Evolutionary conservation across 1,140 invertebrate species (phyloP), one percentile per base, ranked within the genome.

Genomic region (Drosophila albomicans): DNA sequence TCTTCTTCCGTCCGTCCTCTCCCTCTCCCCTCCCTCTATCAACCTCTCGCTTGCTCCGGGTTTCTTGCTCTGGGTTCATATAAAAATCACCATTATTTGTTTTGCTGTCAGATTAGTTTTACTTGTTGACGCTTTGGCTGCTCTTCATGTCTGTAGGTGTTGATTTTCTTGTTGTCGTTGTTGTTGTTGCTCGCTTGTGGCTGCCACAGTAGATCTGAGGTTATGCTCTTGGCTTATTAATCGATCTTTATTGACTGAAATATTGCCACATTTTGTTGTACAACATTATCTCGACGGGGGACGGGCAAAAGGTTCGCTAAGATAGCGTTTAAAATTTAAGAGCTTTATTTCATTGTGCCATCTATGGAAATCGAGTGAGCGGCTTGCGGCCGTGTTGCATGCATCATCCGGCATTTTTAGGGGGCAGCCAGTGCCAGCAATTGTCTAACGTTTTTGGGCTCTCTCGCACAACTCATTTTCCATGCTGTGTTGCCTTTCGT

Each of bases 61-160:
- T 15, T 25, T 25, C 20, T 25, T 25, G 6, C 38, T 61, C 41
- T 2, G 54, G 64, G 54, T 61, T 68, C 70, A 68, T 68, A 79
- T 79, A 79, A 79, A 76, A 84, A 86, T 81, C 74, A 59, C 65
- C 78, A 71, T 74, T 84, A 84, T 84, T 84, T 84, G 81, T 84
- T 84, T 85, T 74, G 78, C 78, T 84, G 81, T 84, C 81, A 84
- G 81, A 84, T 84, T 84, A 85, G 81, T 80, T 76, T 81, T 65
- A 85, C 81, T 84, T 84, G 81, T 84, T 85, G 81, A 84, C 79
- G 78, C 64, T 59, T 71, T 64, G 51, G 16, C 56, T 68, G 38
- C 15, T 69, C 65, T 32, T 62, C 65, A 32, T 67, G 48, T 67
- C 68, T 41, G 72, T 74, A 75, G 65, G 71, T 75, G 75, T 70